Evolutionary conservation across 2,797 vertebrate genomes (phyloP).

Genomic region (Phataginus tetradactyla): DNA sequence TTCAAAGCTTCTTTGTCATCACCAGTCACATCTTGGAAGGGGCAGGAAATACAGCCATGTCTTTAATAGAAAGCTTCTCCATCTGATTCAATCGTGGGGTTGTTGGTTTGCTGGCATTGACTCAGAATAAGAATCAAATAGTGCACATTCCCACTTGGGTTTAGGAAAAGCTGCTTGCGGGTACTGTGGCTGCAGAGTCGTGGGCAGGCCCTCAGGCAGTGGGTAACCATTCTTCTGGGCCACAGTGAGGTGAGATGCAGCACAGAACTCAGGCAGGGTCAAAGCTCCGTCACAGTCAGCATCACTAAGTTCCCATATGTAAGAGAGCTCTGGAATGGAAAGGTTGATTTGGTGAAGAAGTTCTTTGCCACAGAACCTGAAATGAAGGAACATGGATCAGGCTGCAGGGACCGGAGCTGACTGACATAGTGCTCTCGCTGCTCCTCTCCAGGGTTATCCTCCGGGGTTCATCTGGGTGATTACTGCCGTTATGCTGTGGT

Average conservation of each 20-base stretch:
- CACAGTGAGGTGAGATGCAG: conserved; percentile 97
- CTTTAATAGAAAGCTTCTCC: conserved; percentile 79
- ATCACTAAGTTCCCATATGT: conserved; percentile 93
- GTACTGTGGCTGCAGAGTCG: conserved; percentile 88
- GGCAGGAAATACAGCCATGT: too few species aligned
- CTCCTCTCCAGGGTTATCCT: conserved; percentile 97
- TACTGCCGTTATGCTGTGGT: conserved; percentile 85
- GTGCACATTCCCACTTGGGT: conserved; percentile 77
- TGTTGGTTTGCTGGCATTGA: conserved; percentile 80
- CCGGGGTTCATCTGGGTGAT: conserved; percentile 94
- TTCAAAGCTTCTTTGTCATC: too few species aligned
- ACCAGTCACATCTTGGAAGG: too few species aligned
- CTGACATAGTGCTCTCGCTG: conserved; percentile 96
- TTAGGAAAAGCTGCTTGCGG: conserved; percentile 87
- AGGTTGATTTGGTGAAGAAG: too few species aligned
- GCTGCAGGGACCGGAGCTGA: conserved; percentile 95
- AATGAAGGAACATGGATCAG: conserved; percentile 93
- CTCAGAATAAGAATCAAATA: conserved; percentile 86
- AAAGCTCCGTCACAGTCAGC: conserved; percentile 96
- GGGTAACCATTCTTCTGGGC: conserved; percentile 97
- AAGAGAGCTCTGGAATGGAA: too few species aligned
- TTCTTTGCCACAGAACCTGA: conserved; percentile 87
- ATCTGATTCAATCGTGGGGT: conserved; percentile 76
- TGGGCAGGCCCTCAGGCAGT: conserved; percentile 93
- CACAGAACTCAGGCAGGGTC: conserved; percentile 95